Conservation (phyloP, 2,113 vertebrate species). For the Tyrannus savana region DNA sequence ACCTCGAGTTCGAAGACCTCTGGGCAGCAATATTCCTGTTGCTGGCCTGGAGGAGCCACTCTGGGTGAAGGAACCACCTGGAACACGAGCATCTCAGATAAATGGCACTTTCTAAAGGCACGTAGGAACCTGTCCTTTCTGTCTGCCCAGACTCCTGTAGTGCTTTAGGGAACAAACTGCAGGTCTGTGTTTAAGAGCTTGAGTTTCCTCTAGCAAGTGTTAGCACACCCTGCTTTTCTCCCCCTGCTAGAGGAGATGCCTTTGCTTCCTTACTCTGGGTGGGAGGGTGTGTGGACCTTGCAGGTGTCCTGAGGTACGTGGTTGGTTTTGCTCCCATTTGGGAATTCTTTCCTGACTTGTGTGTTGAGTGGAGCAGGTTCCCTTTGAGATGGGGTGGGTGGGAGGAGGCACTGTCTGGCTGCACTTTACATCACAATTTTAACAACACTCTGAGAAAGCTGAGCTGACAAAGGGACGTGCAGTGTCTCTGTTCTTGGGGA, state of each 20-base stretch:
- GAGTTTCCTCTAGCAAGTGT: not conserved
- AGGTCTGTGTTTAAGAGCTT: not conserved
- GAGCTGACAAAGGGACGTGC: not conserved
- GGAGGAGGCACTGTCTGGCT: not conserved
- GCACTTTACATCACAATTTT: not conserved
- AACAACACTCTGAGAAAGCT: not conserved
- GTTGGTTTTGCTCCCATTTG: not conserved
- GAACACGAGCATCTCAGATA: not conserved
- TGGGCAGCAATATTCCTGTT: slow-evolving; percentile 71
- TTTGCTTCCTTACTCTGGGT: not conserved
- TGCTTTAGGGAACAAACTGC: not conserved
- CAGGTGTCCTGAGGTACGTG: not conserved
- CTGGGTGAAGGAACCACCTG: not conserved
- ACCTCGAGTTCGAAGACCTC: slow-evolving; percentile 87
- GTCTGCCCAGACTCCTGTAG: not conserved
- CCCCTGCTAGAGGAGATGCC: not conserved
- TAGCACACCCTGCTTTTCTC: not conserved
- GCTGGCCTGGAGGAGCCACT: slow-evolving; percentile 35
- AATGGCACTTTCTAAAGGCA: slow-evolving; percentile 17
- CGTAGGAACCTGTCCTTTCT: not conserved
- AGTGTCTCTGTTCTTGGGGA: not conserved
- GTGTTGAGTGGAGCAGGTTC: not conserved
- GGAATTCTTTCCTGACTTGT: not conserved
- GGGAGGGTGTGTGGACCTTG: not conserved
- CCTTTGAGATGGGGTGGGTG: not conserved